Evolutionary conservation across 1,140 invertebrate species (phyloP).

Genomic region (Neodiprion virginianus): DNA sequence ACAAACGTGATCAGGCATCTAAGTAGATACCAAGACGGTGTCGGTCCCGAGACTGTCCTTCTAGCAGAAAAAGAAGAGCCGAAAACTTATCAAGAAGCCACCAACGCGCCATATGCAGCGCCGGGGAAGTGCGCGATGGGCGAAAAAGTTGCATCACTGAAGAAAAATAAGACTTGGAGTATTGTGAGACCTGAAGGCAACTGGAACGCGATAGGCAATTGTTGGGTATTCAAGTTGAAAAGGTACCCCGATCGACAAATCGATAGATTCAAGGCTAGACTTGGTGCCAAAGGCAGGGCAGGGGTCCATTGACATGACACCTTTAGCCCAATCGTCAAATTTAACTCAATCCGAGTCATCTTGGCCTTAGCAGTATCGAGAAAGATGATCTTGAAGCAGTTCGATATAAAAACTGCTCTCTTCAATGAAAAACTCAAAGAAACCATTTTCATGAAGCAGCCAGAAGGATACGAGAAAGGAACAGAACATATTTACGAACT

Average conservation of each 20-base stretch:
- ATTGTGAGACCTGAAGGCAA: conserved; percentile 6
- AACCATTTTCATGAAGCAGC: conserved; percentile 41
- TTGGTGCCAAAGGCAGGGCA: conserved; percentile 45
- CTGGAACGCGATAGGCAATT: not conserved
- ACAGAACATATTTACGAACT: conserved; percentile 37
- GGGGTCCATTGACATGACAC: conserved; percentile 42
- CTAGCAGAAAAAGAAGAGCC: conserved; percentile 6
- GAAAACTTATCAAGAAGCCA: conserved; percentile 10
- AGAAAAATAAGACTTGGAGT: conserved; percentile 21
- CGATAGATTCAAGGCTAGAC: conserved; percentile 48
- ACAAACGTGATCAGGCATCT: not conserved
- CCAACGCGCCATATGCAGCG: conserved; percentile 4
- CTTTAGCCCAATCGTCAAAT: conserved; percentile 29
- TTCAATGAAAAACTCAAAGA: conserved; percentile 34
- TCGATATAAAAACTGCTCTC: conserved; percentile 38
- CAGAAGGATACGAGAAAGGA: conserved; percentile 33
- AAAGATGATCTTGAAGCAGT: conserved; percentile 34
- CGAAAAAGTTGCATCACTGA: conserved; percentile 18
- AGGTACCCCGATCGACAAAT: conserved; percentile 38
- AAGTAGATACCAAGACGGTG: not conserved
- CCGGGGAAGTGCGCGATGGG: conserved; percentile 18
- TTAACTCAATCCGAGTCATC: conserved; percentile 35
- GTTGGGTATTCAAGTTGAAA: conserved; percentile 17
- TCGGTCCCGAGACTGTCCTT: not conserved
- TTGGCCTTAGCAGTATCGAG: conserved; percentile 28